These are phyloP conservation scores for Noctua comes DNA, from an alignment of 2,888 invertebrate species.

Conservation along the genomic window DNA sequence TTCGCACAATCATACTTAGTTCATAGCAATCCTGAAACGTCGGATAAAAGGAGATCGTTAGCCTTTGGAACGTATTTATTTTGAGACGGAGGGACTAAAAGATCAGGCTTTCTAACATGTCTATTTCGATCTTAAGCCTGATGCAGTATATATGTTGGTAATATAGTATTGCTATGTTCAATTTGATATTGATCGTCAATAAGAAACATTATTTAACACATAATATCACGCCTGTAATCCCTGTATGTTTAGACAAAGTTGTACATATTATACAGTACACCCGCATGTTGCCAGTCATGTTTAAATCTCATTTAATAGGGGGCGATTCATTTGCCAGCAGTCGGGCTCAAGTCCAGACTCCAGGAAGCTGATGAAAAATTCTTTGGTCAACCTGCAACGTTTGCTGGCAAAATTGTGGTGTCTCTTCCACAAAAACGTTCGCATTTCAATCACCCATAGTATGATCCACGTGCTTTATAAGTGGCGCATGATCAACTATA, in stretches of 20 bases:
- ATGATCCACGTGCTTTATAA: background rate
- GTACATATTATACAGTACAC: background rate
- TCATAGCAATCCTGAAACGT: conserved; percentile 19
- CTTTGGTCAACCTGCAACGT: background rate
- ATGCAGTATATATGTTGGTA: background rate
- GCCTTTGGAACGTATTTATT: background rate
- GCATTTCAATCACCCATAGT: background rate
- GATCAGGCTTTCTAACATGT: background rate
- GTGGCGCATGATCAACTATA: background rate
- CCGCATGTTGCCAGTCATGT: background rate
- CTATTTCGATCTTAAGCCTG: background rate
- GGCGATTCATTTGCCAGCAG: background rate
- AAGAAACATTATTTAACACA: background rate
- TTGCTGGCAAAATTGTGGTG: background rate
- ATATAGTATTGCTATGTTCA: background rate
- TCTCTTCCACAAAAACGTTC: background rate
- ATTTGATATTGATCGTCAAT: background rate
- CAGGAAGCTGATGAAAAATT: background rate
- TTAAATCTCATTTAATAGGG: background rate
- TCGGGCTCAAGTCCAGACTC: background rate
- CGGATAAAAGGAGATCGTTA: conserved; percentile 19
- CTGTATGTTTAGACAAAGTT: background rate
- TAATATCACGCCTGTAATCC: background rate
- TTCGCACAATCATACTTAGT: conserved; percentile 9
- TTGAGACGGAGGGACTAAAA: background rate